Evolutionary conservation across 2,113 vertebrate genomes (phyloP), one percentile per base, ranked within the genome.

Genomic region (Cyprinus carpio): DNA sequence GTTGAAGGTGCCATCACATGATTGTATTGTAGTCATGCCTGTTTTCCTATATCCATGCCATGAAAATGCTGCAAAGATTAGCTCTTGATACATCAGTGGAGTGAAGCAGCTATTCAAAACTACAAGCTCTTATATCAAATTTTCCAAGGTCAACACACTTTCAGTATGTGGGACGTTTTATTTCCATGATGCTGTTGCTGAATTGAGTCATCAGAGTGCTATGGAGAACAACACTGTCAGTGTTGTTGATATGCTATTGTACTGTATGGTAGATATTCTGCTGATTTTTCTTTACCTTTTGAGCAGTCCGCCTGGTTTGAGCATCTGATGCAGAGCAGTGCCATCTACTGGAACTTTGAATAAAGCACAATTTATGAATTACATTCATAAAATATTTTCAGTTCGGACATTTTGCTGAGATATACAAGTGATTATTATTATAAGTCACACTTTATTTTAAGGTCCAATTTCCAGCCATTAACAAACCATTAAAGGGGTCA

Each of bases 291-390:
- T n/a, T 60, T 54, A 58, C 34, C 23, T 79, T 58, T 40, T n/a
- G 27, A 25, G 29, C 11, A 23, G 12, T 23, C 27, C 18, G n/a
- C 9, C 27, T 81, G 25, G 0, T 25, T 23, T 65, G 58, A 27
- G 40, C 31, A 69, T 67, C 23, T 25, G 54, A 58, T 88, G 85
- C 83, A 31, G 25, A 81, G 54, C 64, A 88, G 29, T 67, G 85
- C 85, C 87, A 84, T 84, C 87, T 88, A 67, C 82, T 88, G 87
- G 62, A 79, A n/a, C 29, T 29, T 16, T 60, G 20, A 60, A 62
- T 40, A 31, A 62, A 51, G 5, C 23, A 62, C 54, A 60, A 54
- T 75, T 43, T 18, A 18, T 25, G 40, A 58, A 58, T 72, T 3
- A 58, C 51, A 54, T 2, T 54, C 16, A 54, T 54, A 2, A 20